These are phyloP conservation scores for Lynx canadensis DNA, from an alignment of 2,113 vertebrate species.

Conservation along the genomic window DNA sequence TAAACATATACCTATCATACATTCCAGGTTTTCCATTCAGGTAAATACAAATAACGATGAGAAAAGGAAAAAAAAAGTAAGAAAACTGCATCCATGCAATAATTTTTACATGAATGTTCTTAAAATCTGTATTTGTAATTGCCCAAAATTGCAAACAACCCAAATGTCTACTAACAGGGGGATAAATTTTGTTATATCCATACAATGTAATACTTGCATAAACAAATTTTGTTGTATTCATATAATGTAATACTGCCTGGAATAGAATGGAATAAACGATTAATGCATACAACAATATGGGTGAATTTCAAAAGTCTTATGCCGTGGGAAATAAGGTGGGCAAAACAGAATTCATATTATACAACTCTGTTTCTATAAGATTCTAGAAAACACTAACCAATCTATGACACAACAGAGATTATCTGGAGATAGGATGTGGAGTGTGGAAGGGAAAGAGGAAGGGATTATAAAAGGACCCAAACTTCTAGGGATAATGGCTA, in stretches of 20 bases:
- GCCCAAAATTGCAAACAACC: background rate
- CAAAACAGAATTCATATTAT: background rate
- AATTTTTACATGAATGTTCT: background rate
- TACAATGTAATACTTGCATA: background rate
- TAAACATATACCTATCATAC: background rate
- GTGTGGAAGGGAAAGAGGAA: background rate
- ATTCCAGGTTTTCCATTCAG: background rate
- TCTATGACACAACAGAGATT: background rate
- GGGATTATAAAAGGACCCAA: background rate
- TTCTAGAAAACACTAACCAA: background rate
- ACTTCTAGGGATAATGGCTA: background rate
- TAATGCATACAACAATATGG: background rate
- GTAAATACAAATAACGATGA: background rate
- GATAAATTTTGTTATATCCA: background rate
- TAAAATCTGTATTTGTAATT: background rate
- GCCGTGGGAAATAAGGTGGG: background rate
- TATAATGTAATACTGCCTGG: background rate
- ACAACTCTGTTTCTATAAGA: slow-evolving; percentile 20
- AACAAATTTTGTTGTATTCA: background rate
- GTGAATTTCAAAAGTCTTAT: slow-evolving; percentile 16
- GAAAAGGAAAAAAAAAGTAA: background rate
- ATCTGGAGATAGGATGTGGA: background rate
- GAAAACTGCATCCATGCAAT: background rate
- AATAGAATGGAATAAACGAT: background rate
- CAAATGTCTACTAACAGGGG: background rate